phyloP scores from a whole-genome alignment of 2,797 vertebrate genomes.

The Coilia nasus region DNA sequence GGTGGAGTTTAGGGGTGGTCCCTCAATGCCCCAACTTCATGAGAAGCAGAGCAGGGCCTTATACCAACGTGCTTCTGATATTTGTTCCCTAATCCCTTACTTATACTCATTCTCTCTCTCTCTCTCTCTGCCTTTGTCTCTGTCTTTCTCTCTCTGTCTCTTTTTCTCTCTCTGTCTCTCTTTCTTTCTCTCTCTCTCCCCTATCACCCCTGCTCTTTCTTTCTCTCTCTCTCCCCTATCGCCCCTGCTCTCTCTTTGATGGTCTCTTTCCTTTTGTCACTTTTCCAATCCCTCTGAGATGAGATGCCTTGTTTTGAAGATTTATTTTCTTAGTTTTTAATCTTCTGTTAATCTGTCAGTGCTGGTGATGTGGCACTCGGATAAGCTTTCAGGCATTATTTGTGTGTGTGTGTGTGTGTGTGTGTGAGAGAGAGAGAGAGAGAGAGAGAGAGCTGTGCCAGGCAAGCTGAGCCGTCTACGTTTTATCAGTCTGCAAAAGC shows the following conservation, averaged over 20 bases:
- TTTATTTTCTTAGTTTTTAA: slow-evolving; percentile 11
- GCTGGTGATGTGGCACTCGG: not conserved
- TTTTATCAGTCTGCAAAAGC: slow-evolving; percentile 5
- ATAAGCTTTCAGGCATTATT: not conserved
- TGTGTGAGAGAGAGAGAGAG: not conserved
- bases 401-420: not conserved
- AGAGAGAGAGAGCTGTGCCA: not conserved
- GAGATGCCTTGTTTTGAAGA: slow-evolving; percentile 12
- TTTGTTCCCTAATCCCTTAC: slow-evolving; percentile 54
- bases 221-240: not conserved
- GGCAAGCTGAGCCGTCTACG: not conserved
- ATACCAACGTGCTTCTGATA: slow-evolving; percentile 58
- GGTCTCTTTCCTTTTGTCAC: not conserved
- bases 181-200: slow-evolving; percentile 26
- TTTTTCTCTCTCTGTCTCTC: not conserved
- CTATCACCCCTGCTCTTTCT: slow-evolving; percentile 21
- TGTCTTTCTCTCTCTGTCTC: not conserved
- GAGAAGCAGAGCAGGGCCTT: slow-evolving; percentile 50
- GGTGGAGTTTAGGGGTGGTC: slow-evolving; percentile 54
- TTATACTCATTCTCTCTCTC: slow-evolving; percentile 9
- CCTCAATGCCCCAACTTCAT: slow-evolving; percentile 61
- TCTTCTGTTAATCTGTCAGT: slow-evolving; percentile 20
- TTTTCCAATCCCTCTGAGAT: not conserved
- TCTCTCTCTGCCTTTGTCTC: slow-evolving; percentile 24
- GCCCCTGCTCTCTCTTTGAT: not conserved